A percentile compares a stretch with the other conserved stretches of the same genome.
phyloP scores from a whole-genome alignment of 2,113 vertebrate genomes.

The Anguilla rostrata region DNA sequence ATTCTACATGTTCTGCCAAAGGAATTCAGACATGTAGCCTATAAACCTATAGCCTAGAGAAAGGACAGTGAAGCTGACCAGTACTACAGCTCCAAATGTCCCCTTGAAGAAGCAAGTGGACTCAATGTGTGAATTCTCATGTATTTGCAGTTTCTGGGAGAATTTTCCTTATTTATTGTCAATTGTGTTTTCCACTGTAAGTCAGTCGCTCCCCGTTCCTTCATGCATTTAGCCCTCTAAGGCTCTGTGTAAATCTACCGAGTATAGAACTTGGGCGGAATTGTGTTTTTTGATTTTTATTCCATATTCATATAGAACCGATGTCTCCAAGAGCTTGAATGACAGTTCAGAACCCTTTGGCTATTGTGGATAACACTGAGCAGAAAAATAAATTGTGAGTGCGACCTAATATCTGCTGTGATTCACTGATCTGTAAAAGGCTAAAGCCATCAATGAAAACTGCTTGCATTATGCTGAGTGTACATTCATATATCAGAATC shows the following conservation, averaged over 20 bases:
- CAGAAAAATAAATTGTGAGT: background rate
- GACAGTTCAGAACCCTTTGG: background rate
- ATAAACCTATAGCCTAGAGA: background rate
- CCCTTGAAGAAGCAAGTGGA: background rate
- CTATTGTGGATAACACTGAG: background rate
- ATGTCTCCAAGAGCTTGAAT: background rate
- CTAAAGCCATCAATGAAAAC: slow-evolving; percentile 2
- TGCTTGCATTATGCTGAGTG: background rate
- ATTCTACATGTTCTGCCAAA: background rate
- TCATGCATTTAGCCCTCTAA: background rate
- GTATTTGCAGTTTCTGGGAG: background rate
- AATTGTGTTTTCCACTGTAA: background rate
- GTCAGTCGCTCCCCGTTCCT: background rate
- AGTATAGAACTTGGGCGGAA: background rate
- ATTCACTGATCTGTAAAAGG: slow-evolving; percentile 14
- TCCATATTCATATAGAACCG: background rate
- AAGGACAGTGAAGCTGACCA: background rate
- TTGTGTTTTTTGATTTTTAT: background rate
- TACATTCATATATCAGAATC: background rate
- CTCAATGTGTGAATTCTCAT: background rate
- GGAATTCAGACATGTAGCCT: background rate
- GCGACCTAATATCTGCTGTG: background rate
- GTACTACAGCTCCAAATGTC: background rate
- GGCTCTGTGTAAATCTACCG: background rate
- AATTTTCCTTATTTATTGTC: background rate